phyloP scores from a whole-genome alignment of 2,797 vertebrate genomes.

The Merluccius polli region DNA sequence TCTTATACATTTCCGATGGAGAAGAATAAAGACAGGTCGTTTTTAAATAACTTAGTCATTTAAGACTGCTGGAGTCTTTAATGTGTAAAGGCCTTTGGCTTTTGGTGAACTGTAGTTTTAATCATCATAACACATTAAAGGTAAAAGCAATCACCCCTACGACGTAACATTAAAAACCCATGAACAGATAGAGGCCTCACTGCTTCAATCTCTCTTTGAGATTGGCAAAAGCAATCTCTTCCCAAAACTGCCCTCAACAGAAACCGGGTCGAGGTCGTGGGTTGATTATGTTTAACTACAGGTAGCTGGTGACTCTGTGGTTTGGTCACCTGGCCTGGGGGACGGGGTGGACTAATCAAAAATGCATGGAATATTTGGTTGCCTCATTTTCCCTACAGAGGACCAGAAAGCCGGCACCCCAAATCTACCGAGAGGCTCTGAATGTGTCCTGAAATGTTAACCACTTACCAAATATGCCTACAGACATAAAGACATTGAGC shows the following conservation, averaged over 20 bases:
- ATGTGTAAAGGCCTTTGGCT: neutral
- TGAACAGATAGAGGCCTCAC: neutral
- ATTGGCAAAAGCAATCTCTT: conserved; percentile 3
- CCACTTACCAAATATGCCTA: neutral
- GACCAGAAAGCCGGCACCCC: neutral
- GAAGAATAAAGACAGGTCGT: neutral
- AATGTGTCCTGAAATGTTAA: neutral
- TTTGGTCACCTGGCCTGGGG: neutral
- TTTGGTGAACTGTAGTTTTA: neutral
- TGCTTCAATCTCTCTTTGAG: neutral
- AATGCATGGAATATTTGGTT: neutral
- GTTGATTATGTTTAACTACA: neutral
- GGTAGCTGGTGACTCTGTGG: neutral
- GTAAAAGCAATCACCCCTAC: neutral
- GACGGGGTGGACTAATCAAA: neutral
- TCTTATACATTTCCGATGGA: neutral
- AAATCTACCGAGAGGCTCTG: neutral
- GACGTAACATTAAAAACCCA: neutral
- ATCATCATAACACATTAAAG: conserved; percentile 2
- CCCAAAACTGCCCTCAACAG: neutral
- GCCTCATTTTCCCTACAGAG: neutral
- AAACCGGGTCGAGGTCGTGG: neutral
- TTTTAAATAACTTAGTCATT: too few relatives aligned
- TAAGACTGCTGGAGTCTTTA: too few relatives aligned
- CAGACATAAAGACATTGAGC: neutral